Conservation (phyloP, 2,888 invertebrate species). For the Protodeltote pygarga region DNA sequence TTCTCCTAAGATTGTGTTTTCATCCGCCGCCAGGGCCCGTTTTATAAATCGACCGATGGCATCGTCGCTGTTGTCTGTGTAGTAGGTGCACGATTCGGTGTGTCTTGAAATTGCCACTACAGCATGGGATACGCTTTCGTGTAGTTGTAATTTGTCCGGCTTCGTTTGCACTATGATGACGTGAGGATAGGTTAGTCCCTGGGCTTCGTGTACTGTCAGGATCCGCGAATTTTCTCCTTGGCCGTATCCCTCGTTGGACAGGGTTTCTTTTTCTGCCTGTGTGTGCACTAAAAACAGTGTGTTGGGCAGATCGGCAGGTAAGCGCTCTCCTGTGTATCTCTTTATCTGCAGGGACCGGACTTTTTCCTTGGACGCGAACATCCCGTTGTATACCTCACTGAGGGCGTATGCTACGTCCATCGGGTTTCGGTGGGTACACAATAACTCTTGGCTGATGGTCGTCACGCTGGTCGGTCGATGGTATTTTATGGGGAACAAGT, state of each 20-base stretch:
- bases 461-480: neutral
- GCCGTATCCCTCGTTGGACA: too few relatives aligned
- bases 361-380: conserved; percentile 13
- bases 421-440: conserved; percentile 31
- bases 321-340: neutral
- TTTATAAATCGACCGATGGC: conserved; percentile 11
- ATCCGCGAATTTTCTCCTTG: neutral
- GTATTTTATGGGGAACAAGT: too few relatives aligned
- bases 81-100: conserved; percentile 20
- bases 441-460: conserved; percentile 14
- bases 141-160: neutral
- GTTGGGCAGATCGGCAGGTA: too few relatives aligned
- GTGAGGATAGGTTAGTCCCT: neutral
- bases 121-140: conserved; percentile 28
- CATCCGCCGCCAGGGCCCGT: conserved; percentile 3
- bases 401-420: conserved; percentile 35
- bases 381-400: conserved; percentile 17
- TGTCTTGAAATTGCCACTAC: conserved; percentile 33
- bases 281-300: too few relatives aligned
- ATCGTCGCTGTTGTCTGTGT: conserved; percentile 11
- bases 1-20: conserved; percentile 4
- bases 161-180: conserved; percentile 18
- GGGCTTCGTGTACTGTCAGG: neutral
- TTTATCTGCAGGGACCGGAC: conserved; percentile 11
- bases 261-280: too few relatives aligned